A percentile compares a stretch with the other conserved stretches of the same genome.
Evolutionary conservation across 2,888 invertebrate genomes (phyloP).

Genomic region (Acanthosoma haemorrhoidale): DNA sequence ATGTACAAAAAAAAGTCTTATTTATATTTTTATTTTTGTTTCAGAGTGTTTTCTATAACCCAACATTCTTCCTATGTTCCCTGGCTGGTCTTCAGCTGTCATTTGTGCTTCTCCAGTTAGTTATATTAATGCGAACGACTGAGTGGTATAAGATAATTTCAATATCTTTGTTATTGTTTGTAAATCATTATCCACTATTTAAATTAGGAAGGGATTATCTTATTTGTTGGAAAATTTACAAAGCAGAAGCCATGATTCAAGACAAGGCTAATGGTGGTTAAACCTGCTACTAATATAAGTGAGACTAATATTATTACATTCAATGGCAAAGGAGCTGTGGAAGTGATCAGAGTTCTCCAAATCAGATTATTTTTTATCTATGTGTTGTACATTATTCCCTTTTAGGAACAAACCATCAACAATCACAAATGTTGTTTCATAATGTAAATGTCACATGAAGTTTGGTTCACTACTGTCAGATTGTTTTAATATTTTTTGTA

Average conservation of each 20-base stretch:
- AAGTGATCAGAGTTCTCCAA: too few species aligned
- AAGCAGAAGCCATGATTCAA: constrained; percentile 63
- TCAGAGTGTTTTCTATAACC: constrained; percentile 82
- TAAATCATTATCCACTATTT: constrained; percentile 87
- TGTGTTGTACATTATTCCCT: too few species aligned
- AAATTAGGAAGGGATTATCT: constrained; percentile 81
- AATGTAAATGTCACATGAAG: too few species aligned
- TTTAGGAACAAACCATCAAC: too few species aligned
- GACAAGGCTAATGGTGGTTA: constrained; percentile 49
- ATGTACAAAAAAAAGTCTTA: background rate
- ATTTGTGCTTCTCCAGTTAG: constrained; percentile 69
- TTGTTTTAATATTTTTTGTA: too few species aligned
- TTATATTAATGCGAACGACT: constrained; percentile 68
- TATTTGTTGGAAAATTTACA: constrained; percentile 76
- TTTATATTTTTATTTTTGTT: constrained; percentile 44
- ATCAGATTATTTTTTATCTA: too few species aligned
- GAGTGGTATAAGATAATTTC: constrained; percentile 92
- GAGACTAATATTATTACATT: background rate
- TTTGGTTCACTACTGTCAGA: too few species aligned
- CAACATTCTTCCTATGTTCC: constrained; percentile 67
- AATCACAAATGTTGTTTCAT: too few species aligned
- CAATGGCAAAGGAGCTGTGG: background rate
- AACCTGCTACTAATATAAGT: background rate
- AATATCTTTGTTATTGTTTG: constrained; percentile 75
- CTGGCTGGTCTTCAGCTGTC: constrained; percentile 65